phyloP scores from a whole-genome alignment of 2,888 invertebrate species.

The Chrysolina oricalcia region DNA sequence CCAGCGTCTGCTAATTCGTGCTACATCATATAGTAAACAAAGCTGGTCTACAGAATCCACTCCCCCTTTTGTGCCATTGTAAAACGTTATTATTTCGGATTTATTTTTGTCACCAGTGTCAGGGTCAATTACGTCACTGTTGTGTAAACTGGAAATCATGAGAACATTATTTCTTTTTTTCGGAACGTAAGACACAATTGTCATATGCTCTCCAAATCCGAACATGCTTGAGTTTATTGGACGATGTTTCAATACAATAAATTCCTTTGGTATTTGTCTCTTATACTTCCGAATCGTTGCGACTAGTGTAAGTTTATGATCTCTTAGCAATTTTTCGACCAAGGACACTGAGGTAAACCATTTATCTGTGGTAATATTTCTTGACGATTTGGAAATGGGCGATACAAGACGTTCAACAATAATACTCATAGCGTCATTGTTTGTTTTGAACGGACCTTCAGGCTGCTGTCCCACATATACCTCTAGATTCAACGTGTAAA shows the following conservation, averaged over 20 bases:
- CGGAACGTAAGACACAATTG: conserved; percentile 1
- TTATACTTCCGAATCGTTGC: not conserved
- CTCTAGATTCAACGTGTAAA: too few species aligned
- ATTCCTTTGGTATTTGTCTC: not conserved
- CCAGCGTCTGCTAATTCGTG: conserved; percentile 15
- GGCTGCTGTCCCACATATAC: too few species aligned
- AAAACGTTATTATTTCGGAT: not conserved
- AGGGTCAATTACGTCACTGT: conserved; percentile 14
- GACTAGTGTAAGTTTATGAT: too few species aligned
- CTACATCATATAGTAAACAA: conserved; percentile 7
- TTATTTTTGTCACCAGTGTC: conserved; percentile 28
- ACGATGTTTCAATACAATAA: conserved; percentile 1
- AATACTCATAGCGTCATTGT: too few species aligned
- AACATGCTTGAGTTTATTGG: conserved; percentile 16
- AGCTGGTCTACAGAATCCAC: too few species aligned
- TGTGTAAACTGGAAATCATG: conserved; percentile 27
- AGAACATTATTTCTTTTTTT: conserved; percentile 26
- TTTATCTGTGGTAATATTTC: too few species aligned
- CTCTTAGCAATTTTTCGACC: too few species aligned
- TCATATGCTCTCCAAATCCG: not conserved
- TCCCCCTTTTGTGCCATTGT: too few species aligned
- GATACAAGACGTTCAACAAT: too few species aligned
- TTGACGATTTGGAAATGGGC: too few species aligned
- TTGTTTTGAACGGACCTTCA: too few species aligned
- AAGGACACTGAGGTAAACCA: too few species aligned